Evolutionary conservation across 2,888 invertebrate genomes (phyloP).

Genomic region (Rugalucina vietnamica): DNA sequence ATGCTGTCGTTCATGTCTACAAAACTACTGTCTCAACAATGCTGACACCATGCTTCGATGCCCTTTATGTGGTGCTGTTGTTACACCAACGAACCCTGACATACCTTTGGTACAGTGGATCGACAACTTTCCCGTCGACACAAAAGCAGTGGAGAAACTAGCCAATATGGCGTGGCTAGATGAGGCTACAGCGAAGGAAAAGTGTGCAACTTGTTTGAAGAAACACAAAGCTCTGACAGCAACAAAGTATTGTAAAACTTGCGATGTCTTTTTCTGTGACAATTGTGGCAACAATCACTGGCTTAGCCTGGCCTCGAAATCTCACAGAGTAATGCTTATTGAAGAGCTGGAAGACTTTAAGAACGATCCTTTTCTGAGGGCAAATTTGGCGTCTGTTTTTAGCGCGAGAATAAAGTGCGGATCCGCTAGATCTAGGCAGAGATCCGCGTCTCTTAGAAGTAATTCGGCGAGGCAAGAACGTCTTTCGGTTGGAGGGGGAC

Average conservation of each 20-base stretch:
- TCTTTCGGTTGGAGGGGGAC: background rate
- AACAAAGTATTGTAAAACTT: slow-evolving; percentile 54
- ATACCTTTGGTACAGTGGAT: slow-evolving; percentile 44
- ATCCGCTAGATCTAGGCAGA: background rate
- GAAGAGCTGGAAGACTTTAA: slow-evolving; percentile 42
- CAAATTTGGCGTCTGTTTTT: slow-evolving; percentile 32
- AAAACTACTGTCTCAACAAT: slow-evolving; percentile 33
- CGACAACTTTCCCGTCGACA: slow-evolving; percentile 40
- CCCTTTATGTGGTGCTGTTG: slow-evolving; percentile 24
- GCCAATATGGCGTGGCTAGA: slow-evolving; percentile 28
- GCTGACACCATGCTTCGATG: slow-evolving; percentile 37
- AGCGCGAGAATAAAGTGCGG: slow-evolving; percentile 19
- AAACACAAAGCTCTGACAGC: slow-evolving; percentile 39
- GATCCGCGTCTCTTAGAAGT: background rate
- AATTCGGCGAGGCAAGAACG: background rate
- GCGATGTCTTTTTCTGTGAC: slow-evolving; percentile 57
- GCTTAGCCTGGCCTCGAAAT: slow-evolving; percentile 44
- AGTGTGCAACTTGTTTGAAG: slow-evolving; percentile 35
- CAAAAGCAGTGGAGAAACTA: slow-evolving; percentile 16
- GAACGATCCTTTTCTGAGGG: slow-evolving; percentile 38
- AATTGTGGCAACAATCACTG: slow-evolving; percentile 61
- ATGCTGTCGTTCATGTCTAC: slow-evolving; percentile 47
- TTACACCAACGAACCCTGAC: slow-evolving; percentile 24
- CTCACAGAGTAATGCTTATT: slow-evolving; percentile 46
- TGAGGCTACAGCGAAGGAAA: slow-evolving; percentile 1